These are phyloP conservation scores for Trichopria drosophilae DNA, from an alignment of 2,888 invertebrate species.

Conservation along the genomic window DNA sequence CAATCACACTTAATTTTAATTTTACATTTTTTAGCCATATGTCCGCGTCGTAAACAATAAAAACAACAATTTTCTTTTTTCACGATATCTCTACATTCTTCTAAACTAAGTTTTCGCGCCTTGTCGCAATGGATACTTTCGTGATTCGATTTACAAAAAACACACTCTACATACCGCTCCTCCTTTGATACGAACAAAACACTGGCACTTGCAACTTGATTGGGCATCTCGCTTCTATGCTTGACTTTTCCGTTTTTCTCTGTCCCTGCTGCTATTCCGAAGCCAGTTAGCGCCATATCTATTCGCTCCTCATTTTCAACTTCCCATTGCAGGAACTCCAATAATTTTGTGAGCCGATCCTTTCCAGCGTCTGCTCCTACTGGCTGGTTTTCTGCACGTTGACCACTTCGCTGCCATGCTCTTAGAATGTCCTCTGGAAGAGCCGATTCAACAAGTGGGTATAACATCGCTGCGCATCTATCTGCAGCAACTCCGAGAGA, in stretches of 20 bases:
- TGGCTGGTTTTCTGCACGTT: too few species aligned
- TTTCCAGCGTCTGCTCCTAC: too few species aligned
- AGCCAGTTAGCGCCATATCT: constrained; percentile 1
- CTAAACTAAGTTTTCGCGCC: constrained; percentile 29
- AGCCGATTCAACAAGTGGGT: constrained; percentile 37
- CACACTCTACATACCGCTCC: constrained; percentile 4
- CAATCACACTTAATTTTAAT: constrained; percentile 34
- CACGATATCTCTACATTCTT: constrained; percentile 28
- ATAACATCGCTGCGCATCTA: constrained; percentile 36
- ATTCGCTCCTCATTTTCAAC: constrained; percentile 4
- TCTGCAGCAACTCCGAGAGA: constrained; percentile 27
- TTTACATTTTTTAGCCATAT: constrained; percentile 34
- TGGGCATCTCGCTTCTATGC: not conserved
- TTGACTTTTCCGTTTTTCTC: not conserved
- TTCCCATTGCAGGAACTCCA: constrained; percentile 2
- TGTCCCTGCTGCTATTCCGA: not conserved
- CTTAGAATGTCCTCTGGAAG: constrained; percentile 33
- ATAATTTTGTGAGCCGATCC: not conserved
- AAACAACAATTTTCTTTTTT: constrained; percentile 36
- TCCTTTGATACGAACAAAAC: not conserved
- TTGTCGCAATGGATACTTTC: constrained; percentile 32
- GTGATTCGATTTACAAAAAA: constrained; percentile 32
- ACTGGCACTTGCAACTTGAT: not conserved
- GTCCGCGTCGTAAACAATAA: constrained; percentile 36
- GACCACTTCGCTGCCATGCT: too few species aligned